Percentiles rank a stretch among this genome's conserved stretches.
Conservation (phyloP, 2,888 invertebrate genomes). For the Alitta virens region DNA sequence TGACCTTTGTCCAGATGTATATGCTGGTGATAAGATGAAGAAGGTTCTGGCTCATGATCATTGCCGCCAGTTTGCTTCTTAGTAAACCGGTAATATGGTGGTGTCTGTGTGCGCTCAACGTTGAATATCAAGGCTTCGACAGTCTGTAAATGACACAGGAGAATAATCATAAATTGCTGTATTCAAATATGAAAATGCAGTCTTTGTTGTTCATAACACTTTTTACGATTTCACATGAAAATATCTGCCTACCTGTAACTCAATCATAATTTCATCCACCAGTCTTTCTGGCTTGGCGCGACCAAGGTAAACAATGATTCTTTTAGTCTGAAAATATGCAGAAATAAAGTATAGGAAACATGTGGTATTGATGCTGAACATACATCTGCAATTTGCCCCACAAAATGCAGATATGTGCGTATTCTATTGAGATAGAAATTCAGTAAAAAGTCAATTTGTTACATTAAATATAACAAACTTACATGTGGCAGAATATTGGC, state of each 20-base stretch:
- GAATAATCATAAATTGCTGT: neutral
- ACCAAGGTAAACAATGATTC: slow-evolving; percentile 89
- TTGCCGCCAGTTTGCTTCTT: slow-evolving; percentile 20
- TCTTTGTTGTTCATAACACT: too few species aligned
- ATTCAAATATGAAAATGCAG: too few species aligned
- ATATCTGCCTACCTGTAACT: slow-evolving; percentile 62
- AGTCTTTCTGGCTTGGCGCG: slow-evolving; percentile 87
- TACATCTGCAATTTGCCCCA: too few species aligned
- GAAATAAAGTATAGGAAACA: neutral
- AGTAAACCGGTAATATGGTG: slow-evolving; percentile 94
- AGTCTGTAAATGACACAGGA: slow-evolving; percentile 59
- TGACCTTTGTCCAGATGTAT: slow-evolving; percentile 78
- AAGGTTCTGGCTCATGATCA: slow-evolving; percentile 8
- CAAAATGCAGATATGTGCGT: too few species aligned
- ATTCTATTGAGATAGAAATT: too few species aligned
- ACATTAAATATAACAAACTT: slow-evolving; percentile 34
- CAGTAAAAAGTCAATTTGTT: too few species aligned
- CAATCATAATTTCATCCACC: slow-evolving; percentile 95
- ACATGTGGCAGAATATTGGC: slow-evolving; percentile 87
- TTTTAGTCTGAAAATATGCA: slow-evolving; percentile 73
- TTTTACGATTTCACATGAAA: too few species aligned
- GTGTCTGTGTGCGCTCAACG: slow-evolving; percentile 95
- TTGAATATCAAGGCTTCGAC: slow-evolving; percentile 94
- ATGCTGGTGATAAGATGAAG: neutral
- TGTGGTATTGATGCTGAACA: neutral